A percentile compares a stretch with the other conserved stretches of the same genome.
phyloP scores from a whole-genome alignment of 1,140 invertebrate species.

The Lethrus apterus region DNA sequence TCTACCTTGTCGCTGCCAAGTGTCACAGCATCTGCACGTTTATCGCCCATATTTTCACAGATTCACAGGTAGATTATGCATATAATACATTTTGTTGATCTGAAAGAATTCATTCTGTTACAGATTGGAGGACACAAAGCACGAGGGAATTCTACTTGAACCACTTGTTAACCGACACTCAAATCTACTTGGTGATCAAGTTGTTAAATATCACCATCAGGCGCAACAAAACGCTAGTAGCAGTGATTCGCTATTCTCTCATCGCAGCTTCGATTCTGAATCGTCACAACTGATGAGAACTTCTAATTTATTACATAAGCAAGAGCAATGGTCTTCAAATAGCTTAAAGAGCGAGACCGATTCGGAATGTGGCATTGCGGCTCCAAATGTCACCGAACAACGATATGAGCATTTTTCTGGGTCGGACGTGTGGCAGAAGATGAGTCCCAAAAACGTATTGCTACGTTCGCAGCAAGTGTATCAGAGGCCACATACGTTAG shows the following conservation, averaged over 20 bases:
- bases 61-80: background rate
- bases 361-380: slow-evolving; percentile 33
- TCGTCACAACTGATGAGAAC: slow-evolving; percentile 26
- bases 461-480: slow-evolving; percentile 15
- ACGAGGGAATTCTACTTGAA: slow-evolving; percentile 43
- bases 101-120: slow-evolving; percentile 18
- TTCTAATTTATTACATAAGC: slow-evolving; percentile 15
- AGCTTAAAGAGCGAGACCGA: slow-evolving; percentile 36
- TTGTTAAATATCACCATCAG: too few species aligned
- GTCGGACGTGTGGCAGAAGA: slow-evolving; percentile 20
- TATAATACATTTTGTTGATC: background rate
- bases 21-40: slow-evolving; percentile 17
- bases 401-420: slow-evolving; percentile 17
- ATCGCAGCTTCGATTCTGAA: slow-evolving; percentile 34
- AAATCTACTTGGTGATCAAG: too few species aligned
- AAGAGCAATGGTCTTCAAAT: slow-evolving; percentile 32
- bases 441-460: slow-evolving; percentile 20
- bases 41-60: background rate
- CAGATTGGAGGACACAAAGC: slow-evolving; percentile 45
- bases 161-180: slow-evolving; percentile 10
- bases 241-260: slow-evolving; percentile 48
- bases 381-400: slow-evolving; percentile 26
- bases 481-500: slow-evolving; percentile 4
- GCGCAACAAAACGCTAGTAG: too few species aligned
- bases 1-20: slow-evolving; percentile 33